Conservation (phyloP, 2,113 vertebrate species). For the Pitta sordida region DNA sequence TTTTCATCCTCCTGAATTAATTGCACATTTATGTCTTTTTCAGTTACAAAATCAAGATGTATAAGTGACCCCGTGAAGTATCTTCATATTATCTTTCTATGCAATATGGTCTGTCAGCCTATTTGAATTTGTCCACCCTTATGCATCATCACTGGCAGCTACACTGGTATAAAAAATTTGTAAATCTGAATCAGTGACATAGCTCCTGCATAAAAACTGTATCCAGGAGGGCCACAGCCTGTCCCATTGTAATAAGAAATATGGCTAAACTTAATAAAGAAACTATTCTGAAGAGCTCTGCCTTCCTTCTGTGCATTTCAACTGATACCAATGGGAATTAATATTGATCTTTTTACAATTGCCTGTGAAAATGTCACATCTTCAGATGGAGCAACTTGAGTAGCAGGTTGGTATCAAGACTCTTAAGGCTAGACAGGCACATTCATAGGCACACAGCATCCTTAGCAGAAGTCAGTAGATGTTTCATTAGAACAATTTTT, state of each 20-base stretch:
- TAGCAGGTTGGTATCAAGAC: neutral
- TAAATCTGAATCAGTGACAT: neutral
- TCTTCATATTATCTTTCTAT: neutral
- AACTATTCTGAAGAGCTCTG: neutral
- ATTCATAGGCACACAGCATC: neutral
- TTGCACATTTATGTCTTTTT: neutral
- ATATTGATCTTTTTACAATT: neutral
- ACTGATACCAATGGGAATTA: neutral
- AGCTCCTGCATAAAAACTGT: neutral
- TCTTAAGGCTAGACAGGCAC: neutral
- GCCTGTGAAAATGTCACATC: neutral
- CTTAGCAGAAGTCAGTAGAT: neutral
- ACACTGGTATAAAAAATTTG: neutral
- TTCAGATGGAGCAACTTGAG: neutral
- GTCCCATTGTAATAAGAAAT: neutral
- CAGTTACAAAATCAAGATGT: neutral
- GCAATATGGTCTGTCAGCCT: neutral
- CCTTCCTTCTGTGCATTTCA: neutral
- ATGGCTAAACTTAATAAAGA: neutral
- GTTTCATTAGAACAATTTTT: neutral
- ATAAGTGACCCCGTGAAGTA: neutral
- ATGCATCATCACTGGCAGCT: neutral
- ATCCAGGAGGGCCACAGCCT: neutral
- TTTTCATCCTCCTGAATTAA: neutral
- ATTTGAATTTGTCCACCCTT: neutral